Conservation (phyloP, 2,888 invertebrate species). For the Mimachlamys varia region DNA sequence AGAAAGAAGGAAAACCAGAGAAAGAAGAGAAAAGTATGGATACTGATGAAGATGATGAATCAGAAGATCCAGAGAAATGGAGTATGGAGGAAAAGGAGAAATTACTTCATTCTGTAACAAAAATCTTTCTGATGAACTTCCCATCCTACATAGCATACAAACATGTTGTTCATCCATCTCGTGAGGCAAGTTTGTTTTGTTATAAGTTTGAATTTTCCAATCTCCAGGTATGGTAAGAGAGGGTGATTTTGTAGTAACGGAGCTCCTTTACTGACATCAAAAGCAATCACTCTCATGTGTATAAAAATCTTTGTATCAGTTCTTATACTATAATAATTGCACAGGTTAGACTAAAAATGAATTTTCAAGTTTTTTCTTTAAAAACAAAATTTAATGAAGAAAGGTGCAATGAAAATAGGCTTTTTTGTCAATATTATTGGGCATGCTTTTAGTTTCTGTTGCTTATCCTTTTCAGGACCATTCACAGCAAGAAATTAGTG, state of each 20-base stretch:
- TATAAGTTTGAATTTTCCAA: neutral
- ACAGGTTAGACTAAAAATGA: neutral
- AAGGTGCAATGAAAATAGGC: neutral
- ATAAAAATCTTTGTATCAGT: neutral
- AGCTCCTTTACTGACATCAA: neutral
- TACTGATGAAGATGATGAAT: slow-evolving; percentile 46
- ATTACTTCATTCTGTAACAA: slow-evolving; percentile 92
- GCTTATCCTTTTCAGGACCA: slow-evolving; percentile 84
- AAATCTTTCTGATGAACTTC: slow-evolving; percentile 94
- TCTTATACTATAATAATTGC: neutral
- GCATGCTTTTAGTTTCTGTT: slow-evolving; percentile 28
- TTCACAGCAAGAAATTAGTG: slow-evolving; percentile 91
- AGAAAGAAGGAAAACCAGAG: slow-evolving; percentile 45
- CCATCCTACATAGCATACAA: slow-evolving; percentile 89
- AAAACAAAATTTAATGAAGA: neutral
- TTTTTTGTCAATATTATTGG: slow-evolving; percentile 28
- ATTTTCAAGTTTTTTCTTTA: neutral
- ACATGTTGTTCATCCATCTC: slow-evolving; percentile 90
- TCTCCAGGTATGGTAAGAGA: neutral
- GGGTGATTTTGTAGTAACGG: neutral
- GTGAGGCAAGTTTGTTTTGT: slow-evolving; percentile 83
- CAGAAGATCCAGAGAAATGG: slow-evolving; percentile 83
- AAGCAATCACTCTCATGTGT: neutral
- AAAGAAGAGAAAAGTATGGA: slow-evolving; percentile 63
- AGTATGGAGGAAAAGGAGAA: slow-evolving; percentile 93